Evolutionary conservation across 2,797 vertebrate genomes (phyloP).

Genomic region (Setipinna tenuifilis): DNA sequence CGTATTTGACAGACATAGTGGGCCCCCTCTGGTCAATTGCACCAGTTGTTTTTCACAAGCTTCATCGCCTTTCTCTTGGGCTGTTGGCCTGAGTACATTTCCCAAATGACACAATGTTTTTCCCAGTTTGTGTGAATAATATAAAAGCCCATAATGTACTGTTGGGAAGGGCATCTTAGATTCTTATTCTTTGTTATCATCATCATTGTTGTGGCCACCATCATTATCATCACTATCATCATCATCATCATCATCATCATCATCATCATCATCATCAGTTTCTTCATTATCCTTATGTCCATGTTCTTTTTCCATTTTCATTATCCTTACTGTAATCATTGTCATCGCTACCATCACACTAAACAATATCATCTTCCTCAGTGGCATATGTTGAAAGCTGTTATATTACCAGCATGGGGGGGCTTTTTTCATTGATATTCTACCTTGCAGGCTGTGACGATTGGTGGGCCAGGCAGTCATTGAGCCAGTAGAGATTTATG

Average conservation of each 20-base stretch:
- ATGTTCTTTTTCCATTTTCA: not conserved
- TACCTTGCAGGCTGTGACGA: not conserved
- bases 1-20: not conserved
- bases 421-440: not conserved
- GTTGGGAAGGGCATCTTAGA: not conserved
- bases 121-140: constrained; percentile 45
- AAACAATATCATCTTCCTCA: not conserved
- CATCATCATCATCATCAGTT: too few species aligned
- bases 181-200: not conserved
- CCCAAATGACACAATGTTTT: constrained; percentile 50
- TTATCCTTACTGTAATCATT: not conserved
- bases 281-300: too few species aligned
- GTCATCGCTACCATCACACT: not conserved
- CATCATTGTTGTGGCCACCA: not conserved
- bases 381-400: not conserved
- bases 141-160: not conserved
- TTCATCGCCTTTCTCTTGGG: constrained; percentile 46
- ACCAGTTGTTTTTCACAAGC: constrained; percentile 60
- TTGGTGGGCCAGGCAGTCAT: not conserved
- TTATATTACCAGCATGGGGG: not conserved
- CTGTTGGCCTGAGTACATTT: constrained; percentile 35
- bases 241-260: too few species aligned
- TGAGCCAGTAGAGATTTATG: not conserved
- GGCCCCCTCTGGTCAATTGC: constrained; percentile 54
- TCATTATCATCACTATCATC: not conserved